A percentile compares a stretch with the other conserved stretches of the same genome.
Evolutionary conservation across 2,113 vertebrate genomes (phyloP).

Genomic region (Cranoglanis bouderius): DNA sequence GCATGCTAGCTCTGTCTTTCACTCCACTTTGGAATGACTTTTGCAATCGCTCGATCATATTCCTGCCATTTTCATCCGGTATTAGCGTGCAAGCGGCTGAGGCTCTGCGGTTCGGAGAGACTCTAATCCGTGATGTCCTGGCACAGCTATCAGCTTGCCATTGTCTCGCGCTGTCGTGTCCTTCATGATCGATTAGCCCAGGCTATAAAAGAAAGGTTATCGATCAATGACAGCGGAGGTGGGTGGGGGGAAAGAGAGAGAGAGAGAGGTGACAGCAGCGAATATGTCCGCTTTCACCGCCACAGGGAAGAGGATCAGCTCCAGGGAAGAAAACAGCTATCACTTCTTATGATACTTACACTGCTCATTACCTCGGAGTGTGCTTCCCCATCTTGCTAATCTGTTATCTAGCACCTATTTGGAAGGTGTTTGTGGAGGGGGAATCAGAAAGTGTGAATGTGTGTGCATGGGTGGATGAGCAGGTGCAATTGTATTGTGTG

Average conservation of each 20-base stretch:
- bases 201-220: constrained; percentile 63
- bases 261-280: constrained; percentile 49
- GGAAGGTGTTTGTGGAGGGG: constrained; percentile 34
- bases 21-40: constrained; percentile 52
- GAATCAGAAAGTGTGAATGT: constrained; percentile 36
- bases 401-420: constrained; percentile 45
- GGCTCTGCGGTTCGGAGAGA: constrained; percentile 32
- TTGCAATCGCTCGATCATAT: constrained; percentile 56
- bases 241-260: constrained; percentile 25
- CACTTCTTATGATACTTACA: constrained; percentile 52
- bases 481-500: constrained; percentile 9
- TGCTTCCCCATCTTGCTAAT: constrained; percentile 50
- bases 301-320: constrained; percentile 49
- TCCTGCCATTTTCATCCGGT: constrained; percentile 37
- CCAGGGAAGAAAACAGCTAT: constrained; percentile 44
- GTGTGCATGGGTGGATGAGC: constrained; percentile 22
- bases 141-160: constrained; percentile 56
- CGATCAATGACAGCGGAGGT: constrained; percentile 61
- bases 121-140: constrained; percentile 60
- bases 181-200: constrained; percentile 63
- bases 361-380: constrained; percentile 50
- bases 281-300: constrained; percentile 51
- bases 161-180: constrained; percentile 58
- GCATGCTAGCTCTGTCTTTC: constrained; percentile 40
- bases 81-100: constrained; percentile 41